Evolutionary conservation across 2,113 vertebrate species (phyloP), one percentile per base, ranked within the genome.

Genomic region (Struthidea cinerea): DNA sequence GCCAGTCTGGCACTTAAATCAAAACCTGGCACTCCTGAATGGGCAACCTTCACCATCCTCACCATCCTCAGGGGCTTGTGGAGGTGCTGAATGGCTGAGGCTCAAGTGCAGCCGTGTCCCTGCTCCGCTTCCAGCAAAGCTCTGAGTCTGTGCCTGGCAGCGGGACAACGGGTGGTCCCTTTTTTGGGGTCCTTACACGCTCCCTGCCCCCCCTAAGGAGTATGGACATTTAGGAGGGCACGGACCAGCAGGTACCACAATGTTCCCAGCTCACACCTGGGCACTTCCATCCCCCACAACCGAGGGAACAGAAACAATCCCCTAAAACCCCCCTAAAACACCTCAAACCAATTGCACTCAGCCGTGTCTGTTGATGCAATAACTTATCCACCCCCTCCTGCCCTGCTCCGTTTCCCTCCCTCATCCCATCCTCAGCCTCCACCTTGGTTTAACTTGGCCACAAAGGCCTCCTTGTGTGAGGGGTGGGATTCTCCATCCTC

Each of bases 141-240:
- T 44, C 68, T 9, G 3, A 1, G n/a, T 2, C 85, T 27, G 30
- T 17, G 4, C 17, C 39, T 10, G 52, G 18, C 49, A 17, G 22
- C 32, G 50, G 41, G n/a, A 42, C 20, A 26, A 15, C 1, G 23
- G 4, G 6, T 4, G 33, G 3, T 11, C 28, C 33, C n/a, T 13
- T 67, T n/a, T 7, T 4, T 0, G 20, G 12, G 60, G 22, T 27
- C 52, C 52, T 57, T 5, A 7, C n/a, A 6, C 4, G 2, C 26
- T 21, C 61, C 52, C 33, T 9, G 5, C 17, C n/a, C 49, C n/a
- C 49, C 12, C 26, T 1, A 11, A 35, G 64, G 49, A 37, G 11
- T 0, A 1, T 0, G 13, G 49, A 10, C 41, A 8, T 7, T n/a
- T 5, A 46, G 32, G 47, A 32, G 70, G 17, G 11, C 15, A 22